Evolutionary conservation across 2,888 invertebrate species (phyloP).

Genomic region (Acholoe squamosa): DNA sequence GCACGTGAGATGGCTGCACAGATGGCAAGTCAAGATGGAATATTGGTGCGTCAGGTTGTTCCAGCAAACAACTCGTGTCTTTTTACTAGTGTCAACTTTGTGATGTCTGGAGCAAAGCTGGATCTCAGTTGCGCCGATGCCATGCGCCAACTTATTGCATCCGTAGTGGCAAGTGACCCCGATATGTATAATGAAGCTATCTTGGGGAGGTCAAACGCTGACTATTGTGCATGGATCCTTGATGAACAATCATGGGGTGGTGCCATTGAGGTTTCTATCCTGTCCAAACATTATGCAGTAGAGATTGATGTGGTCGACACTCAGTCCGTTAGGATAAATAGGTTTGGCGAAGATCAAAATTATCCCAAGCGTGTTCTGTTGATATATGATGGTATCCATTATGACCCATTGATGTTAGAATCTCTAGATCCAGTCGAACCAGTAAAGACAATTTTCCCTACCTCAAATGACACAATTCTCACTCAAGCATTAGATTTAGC

Average conservation of each 20-base stretch:
- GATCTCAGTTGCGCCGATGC: slow-evolving; percentile 89
- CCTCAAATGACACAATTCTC: slow-evolving; percentile 89
- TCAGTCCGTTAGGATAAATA: slow-evolving; percentile 92
- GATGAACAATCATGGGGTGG: slow-evolving; percentile 94
- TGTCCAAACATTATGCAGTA: slow-evolving; percentile 92
- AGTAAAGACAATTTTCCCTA: slow-evolving; percentile 91
- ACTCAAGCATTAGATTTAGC: slow-evolving; percentile 93
- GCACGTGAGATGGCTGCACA: slow-evolving; percentile 74
- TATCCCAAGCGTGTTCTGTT: slow-evolving; percentile 93
- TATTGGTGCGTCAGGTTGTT: slow-evolving; percentile 86
- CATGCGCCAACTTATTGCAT: slow-evolving; percentile 94
- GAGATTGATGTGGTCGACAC: slow-evolving; percentile 98
- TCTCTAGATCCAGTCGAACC: slow-evolving; percentile 83
- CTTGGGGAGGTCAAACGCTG: slow-evolving; percentile 89
- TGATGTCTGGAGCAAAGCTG: slow-evolving; percentile 86
- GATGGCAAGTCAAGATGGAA: slow-evolving; percentile 68
- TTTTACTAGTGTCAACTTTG: slow-evolving; percentile 92
- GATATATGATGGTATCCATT: slow-evolving; percentile 97
- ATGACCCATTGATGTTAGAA: slow-evolving; percentile 95
- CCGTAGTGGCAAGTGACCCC: slow-evolving; percentile 90
- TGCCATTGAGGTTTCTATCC: slow-evolving; percentile 94
- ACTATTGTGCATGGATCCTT: slow-evolving; percentile 95
- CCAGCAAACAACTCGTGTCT: slow-evolving; percentile 98
- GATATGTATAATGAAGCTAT: slow-evolving; percentile 93
- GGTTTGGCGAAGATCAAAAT: slow-evolving; percentile 94